Percentiles rank a stretch among this genome's conserved stretches.
phyloP scores from a whole-genome alignment of 2,797 vertebrate species.

The Helarctos malayanus region DNA sequence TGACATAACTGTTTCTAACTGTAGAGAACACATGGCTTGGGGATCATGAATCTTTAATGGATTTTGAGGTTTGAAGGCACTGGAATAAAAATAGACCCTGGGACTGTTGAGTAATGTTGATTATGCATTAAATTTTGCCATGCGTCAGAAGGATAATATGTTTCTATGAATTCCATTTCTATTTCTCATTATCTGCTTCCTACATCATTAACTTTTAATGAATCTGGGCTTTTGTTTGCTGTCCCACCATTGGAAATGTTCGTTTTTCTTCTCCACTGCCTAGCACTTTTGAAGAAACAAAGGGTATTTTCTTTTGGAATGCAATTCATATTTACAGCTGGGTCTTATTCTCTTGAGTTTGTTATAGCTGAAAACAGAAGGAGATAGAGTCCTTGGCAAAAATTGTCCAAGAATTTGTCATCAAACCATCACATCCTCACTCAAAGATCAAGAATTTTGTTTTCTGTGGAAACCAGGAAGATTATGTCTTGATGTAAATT shows the following conservation, averaged over 20 bases:
- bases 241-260: not conserved
- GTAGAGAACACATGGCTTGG: constrained; percentile 79
- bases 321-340: constrained; percentile 29
- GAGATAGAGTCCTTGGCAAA: not conserved
- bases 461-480: not conserved
- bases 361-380: not conserved
- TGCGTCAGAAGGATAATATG: constrained; percentile 74
- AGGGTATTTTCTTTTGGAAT: not conserved
- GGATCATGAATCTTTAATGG: constrained; percentile 85
- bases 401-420: not conserved
- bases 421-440: not conserved
- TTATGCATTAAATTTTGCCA: constrained; percentile 75
- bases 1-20: constrained; percentile 79
- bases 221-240: constrained; percentile 74
- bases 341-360: constrained; percentile 37
- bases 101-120: constrained; percentile 71
- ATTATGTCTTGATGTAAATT: not conserved
- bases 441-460: not conserved
- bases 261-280: constrained; percentile 54
- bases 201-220: constrained; percentile 83
- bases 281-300: constrained; percentile 51
- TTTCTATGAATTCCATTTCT: constrained; percentile 80
- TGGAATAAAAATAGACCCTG: constrained; percentile 83
- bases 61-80: constrained; percentile 81
- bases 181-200: constrained; percentile 78